Conservation (phyloP, 2,113 vertebrate genomes). For the Pangasianodon gigas region DNA sequence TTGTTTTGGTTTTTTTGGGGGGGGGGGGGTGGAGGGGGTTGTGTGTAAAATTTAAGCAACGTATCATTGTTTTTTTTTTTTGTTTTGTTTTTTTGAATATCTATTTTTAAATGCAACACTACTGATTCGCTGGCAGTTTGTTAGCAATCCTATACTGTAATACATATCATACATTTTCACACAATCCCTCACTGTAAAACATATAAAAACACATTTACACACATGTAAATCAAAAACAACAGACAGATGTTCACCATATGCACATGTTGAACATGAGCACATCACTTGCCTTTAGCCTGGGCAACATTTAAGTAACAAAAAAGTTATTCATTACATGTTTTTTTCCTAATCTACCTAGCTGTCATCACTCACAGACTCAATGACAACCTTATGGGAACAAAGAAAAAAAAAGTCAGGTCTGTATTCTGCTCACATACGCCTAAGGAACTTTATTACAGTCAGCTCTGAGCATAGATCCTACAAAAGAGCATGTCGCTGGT, state of each 20-base stretch:
- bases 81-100: no score
- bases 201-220: conserved; percentile 9
- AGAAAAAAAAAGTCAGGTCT: neutral
- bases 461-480: neutral
- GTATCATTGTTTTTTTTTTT: no score
- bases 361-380: conserved; percentile 45
- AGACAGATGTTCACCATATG: conserved; percentile 22
- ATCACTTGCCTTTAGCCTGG: neutral
- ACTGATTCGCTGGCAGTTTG: neutral
- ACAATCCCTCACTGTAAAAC: neutral
- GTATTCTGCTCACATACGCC: neutral
- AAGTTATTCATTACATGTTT: conserved; percentile 2
- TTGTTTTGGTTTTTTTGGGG: no score
- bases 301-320: conserved; percentile 20
- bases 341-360: neutral
- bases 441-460: conserved; percentile 11
- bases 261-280: neutral
- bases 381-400: conserved; percentile 35
- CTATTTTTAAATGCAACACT: no score
- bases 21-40: no score
- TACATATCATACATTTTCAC: neutral
- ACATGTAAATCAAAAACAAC: conserved; percentile 5
- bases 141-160: neutral
- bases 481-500: neutral
- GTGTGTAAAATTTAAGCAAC: no score